Percentiles rank a stretch among this genome's conserved stretches.
phyloP scores from a whole-genome alignment of 2,797 vertebrate genomes.

The Alauda arvensis region DNA sequence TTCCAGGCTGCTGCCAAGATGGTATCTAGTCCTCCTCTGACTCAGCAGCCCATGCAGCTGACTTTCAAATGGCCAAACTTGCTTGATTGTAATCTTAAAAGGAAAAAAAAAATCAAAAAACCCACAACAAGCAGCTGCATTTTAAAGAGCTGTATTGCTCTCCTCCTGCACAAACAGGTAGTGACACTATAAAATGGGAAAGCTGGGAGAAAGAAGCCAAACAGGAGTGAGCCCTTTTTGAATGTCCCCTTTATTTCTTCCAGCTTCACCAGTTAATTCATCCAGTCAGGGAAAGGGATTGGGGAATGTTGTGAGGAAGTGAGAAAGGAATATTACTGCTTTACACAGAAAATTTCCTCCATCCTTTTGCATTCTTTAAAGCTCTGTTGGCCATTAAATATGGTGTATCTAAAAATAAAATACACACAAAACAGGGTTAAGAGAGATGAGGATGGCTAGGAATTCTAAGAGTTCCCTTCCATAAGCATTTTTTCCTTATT shows the following conservation, averaged over 20 bases:
- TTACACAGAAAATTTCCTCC: not conserved
- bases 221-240: not conserved
- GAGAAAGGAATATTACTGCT: not conserved
- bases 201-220: not conserved
- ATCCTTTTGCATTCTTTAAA: not conserved
- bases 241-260: not conserved
- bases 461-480: not conserved
- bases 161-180: not conserved
- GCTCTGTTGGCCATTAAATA: not conserved
- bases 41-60: constrained; percentile 56
- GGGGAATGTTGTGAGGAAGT: not conserved
- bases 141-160: constrained; percentile 2
- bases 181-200: not conserved
- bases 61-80: constrained; percentile 54
- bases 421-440: not conserved
- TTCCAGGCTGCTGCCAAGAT: constrained; percentile 15
- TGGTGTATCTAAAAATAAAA: not conserved
- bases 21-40: constrained; percentile 30
- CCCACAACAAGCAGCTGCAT: not conserved
- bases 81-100: constrained; percentile 37
- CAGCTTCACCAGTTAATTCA: not conserved
- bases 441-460: not conserved
- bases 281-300: not conserved
- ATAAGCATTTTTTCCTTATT: not conserved
- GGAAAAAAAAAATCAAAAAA: not conserved